phyloP scores from a whole-genome alignment of 2,888 invertebrate species.

The Herminia tarsipennalis region DNA sequence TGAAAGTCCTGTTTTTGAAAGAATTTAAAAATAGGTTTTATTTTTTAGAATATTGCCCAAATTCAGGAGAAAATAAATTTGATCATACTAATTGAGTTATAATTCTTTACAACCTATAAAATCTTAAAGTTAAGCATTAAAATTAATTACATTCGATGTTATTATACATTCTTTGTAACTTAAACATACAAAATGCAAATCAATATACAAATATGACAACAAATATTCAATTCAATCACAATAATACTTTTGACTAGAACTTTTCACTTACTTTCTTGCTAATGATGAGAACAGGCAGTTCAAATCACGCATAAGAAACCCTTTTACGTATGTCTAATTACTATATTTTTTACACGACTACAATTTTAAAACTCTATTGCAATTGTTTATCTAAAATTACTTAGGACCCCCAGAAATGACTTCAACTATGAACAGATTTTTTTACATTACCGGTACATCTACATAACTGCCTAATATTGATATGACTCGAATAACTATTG shows the following conservation, averaged over 20 bases:
- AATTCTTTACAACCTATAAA: no score
- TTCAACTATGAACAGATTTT: conserved; percentile 42
- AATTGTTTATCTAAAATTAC: conserved; percentile 12
- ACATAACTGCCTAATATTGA: conserved; percentile 64
- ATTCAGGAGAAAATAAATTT: not conserved
- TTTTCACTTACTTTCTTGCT: no score
- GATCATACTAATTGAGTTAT: no score
- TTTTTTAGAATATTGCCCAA: no score
- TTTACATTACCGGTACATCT: conserved; percentile 36
- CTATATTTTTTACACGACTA: conserved; percentile 8
- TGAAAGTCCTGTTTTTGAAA: conserved; percentile 33
- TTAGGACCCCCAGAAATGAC: conserved; percentile 43
- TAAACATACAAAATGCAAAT: not conserved
- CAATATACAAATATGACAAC: not conserved
- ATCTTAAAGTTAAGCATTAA: no score
- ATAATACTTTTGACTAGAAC: conserved; percentile 6
- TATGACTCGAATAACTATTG: conserved; percentile 76
- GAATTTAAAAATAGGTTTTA: not conserved
- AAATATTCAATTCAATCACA: conserved; percentile 2
- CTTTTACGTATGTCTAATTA: conserved; percentile 8
- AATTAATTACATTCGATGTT: no score
- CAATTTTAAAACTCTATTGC: conserved; percentile 13
- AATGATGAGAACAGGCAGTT: no score
- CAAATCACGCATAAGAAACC: no score
- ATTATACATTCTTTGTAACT: not conserved